Evolutionary conservation across 2,797 vertebrate species (phyloP).

Genomic region (Helicolenus hilgendorfi): DNA sequence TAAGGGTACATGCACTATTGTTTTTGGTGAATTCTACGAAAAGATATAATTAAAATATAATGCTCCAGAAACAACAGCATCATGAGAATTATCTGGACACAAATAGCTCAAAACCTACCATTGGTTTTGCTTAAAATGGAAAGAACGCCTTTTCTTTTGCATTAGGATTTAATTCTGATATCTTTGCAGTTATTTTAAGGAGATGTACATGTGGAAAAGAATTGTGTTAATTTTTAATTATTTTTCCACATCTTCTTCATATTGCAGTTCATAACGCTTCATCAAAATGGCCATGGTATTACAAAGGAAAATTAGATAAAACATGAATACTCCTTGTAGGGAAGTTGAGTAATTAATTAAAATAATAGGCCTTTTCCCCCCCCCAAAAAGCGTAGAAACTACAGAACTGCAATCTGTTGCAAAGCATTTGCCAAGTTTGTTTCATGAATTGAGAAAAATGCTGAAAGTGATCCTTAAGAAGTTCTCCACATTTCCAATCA

Average conservation of each 20-base stretch:
- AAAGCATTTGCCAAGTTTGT: neutral
- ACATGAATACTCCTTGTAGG: conserved; percentile 31
- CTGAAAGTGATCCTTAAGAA: neutral
- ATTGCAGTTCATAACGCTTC: neutral
- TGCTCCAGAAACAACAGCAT: neutral
- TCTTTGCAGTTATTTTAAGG: neutral
- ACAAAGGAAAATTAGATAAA: conserved; percentile 14
- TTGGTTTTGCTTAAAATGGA: neutral
- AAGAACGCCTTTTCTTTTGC: neutral
- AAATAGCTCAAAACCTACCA: neutral
- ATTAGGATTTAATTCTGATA: neutral
- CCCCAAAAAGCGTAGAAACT: neutral
- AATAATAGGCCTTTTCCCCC: neutral
- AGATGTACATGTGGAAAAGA: neutral
- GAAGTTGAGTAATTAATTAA: conserved; percentile 31
- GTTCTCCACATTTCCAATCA: neutral
- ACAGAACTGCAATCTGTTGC: neutral
- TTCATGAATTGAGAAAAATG: neutral
- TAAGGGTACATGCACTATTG: neutral
- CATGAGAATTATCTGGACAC: neutral
- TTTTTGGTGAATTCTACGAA: neutral
- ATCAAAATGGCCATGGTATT: conserved; percentile 14
- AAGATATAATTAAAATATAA: neutral
- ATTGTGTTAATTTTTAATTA: neutral
- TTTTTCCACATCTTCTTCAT: conserved; percentile 18